Percentiles rank a stretch among this genome's conserved stretches.
These are phyloP conservation scores for Anthoscopus minutus DNA, from an alignment of 2,113 vertebrate genomes.

Conservation along the genomic window DNA sequence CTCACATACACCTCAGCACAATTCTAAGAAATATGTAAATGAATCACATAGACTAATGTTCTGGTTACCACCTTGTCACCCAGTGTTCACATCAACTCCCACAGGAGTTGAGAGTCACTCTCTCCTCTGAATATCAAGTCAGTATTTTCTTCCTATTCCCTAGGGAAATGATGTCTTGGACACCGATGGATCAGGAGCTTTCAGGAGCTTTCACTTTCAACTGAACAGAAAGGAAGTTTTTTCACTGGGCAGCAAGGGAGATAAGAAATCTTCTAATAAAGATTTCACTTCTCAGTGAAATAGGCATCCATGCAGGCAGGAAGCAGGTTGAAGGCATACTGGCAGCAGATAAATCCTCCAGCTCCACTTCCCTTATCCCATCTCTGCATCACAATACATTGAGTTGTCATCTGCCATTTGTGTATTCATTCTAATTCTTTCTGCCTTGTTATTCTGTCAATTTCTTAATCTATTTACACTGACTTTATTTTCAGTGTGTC, in stretches of 20 bases:
- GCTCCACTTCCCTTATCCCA: neutral
- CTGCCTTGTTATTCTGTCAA: constrained; percentile 70
- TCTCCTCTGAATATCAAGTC: neutral
- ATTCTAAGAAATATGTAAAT: neutral
- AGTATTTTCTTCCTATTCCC: neutral
- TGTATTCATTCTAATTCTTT: constrained; percentile 61
- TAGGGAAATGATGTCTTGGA: neutral
- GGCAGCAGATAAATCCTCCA: constrained; percentile 26
- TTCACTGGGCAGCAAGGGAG: neutral
- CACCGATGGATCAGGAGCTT: neutral
- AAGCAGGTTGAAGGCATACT: constrained; percentile 5
- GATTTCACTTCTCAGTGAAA: constrained; percentile 10
- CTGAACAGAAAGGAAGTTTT: neutral
- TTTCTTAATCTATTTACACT: constrained; percentile 72
- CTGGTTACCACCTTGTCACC: neutral
- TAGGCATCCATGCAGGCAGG: neutral
- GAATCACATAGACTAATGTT: neutral
- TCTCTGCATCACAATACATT: neutral
- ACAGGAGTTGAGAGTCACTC: neutral
- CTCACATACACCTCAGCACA: neutral
- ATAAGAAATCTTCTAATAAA: constrained; percentile 34
- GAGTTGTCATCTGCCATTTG: constrained; percentile 46
- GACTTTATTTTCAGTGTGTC: constrained; percentile 70
- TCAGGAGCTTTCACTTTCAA: neutral
- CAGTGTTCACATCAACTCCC: neutral